Conservation (phyloP, 1,140 invertebrate genomes). For the Cydia fagiglandana region DNA sequence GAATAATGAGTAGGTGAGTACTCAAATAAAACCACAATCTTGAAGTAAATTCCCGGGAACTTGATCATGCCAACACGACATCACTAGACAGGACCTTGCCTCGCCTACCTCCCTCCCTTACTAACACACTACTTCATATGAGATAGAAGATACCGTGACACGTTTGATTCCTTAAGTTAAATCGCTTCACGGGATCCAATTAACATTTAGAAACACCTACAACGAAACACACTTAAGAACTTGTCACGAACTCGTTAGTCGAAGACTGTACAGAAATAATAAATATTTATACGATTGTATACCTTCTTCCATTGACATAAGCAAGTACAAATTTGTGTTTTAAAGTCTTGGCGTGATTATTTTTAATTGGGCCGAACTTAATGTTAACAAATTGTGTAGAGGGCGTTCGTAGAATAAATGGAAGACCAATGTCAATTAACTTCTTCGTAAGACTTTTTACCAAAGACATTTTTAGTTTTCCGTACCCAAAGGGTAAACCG, state of each 20-base stretch:
- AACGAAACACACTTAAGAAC: slow-evolving; percentile 68
- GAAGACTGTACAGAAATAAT: neutral
- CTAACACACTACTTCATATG: slow-evolving; percentile 10
- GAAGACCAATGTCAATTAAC: neutral
- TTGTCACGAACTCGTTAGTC: slow-evolving; percentile 48
- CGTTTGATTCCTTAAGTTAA: slow-evolving; percentile 1
- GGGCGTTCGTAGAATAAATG: neutral
- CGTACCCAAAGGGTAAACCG: too few species aligned
- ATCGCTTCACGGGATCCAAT: slow-evolving; percentile 67
- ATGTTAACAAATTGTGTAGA: neutral
- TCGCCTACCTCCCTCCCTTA: neutral
- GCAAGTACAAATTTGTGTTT: neutral
- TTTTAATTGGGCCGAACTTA: neutral
- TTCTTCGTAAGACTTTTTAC: too few species aligned
- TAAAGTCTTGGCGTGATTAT: neutral
- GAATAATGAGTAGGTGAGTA: too few species aligned
- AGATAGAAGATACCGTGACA: neutral
- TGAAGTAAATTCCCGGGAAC: neutral
- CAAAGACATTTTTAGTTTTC: too few species aligned
- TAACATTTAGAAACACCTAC: slow-evolving; percentile 66
- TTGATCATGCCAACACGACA: neutral
- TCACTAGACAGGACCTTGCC: neutral
- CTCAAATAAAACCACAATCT: too few species aligned
- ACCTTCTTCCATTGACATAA: neutral
- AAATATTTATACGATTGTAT: neutral